Base-by-base conservation (phyloP, 2,888 invertebrate genomes). In the Sarcophaga carnaria region DNA sequence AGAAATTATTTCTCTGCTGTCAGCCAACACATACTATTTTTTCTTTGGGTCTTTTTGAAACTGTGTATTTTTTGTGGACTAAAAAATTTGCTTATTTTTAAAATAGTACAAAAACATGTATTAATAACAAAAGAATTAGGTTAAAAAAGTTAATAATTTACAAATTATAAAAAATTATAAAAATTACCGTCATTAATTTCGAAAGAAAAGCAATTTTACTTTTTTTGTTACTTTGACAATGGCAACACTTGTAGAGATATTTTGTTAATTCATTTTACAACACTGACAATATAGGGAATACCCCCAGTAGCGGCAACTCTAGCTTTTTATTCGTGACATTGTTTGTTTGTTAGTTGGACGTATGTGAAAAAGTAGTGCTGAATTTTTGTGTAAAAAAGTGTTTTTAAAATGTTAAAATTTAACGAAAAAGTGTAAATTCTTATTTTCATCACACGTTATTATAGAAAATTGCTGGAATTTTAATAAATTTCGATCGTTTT, bases 341-440 rank as follows among this genome's bases (percentile, higher is more conserved):
- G 80, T 85, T 80, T 76, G 76, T 76, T 80, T 83, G 83, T 78
- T 83, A 83, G 77, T 83, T 85, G 71, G 76, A 85, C 84, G 80
- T 85, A 37, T 80, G 66, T 75, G 37, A 75, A 66, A 75, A 62
- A 77, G 62, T 71, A 45, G 71, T 85, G 84, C 84, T 80, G 59
- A 80, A 80, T 49, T 70, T 72, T 86, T 64, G 66, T 80, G 63
- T 76, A 49, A 76, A 87, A 74, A 71, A 76, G 63, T 60, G 14
- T 72, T 71, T 79, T 80, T 76, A 67, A 82, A 82, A 67, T 66
- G 64, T 63, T 59, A 47, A 45, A 47, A 84, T 69, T 49, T 45
- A 62, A 14, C 6, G 22, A 60, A 78, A 78, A 79, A 84, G 47
- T 82, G 22, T 76, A 66, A 64, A 79, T 76, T 82, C 59, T 14